Base-by-base conservation (phyloP, 2,797 vertebrate genomes). In the Erpetoichthys calabaricus region DNA sequence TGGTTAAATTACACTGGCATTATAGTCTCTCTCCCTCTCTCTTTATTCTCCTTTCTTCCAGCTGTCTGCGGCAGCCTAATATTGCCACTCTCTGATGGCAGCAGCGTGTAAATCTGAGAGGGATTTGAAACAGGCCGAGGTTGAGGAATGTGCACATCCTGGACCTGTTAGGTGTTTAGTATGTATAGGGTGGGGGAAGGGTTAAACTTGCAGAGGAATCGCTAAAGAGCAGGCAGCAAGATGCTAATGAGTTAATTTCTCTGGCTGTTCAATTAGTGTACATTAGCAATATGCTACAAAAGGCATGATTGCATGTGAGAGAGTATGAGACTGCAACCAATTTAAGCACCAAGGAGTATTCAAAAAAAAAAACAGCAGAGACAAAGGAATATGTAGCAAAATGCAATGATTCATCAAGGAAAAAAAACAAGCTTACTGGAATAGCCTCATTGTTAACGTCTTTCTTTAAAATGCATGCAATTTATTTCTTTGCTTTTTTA, bases 61-160 rank as follows among this genome's bases (percentile, higher is more conserved):
- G n/a, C 47, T 49, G 47, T 49, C 47, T 49, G 47, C n/a, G 47
- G 47, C 47, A 49, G 47, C 47, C 47, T 49, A 49, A 49, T 49
- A 4, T 49, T 5, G 47, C 47, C 7, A n/a, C 47, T 49, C 47
- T 49, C 47, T 49, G 47, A 49, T 49, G 47, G 47, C n/a, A 49
- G 47, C 4, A 49, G 47, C 4, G n/a, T 49, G n/a, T 49, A 49
- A 7, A 49, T 7, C 47, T 49, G 47, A 49, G 7, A 49, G 47
- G 47, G 47, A 49, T 49, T 49, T 7, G 47, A 49, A 49, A 49
- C 7, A 49, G 47, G 47, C 7, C 7, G n/a, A 4, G 47, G 7
- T 49, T 49, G 7, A 49, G 47, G 47, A 49, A 49, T 49, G 47
- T 49, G 4, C 7, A 49, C 47, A 49, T 49, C 47, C n/a, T n/a